Evolutionary conservation across 2,797 vertebrate genomes (phyloP).

Genomic region (Taenioides sp.): DNA sequence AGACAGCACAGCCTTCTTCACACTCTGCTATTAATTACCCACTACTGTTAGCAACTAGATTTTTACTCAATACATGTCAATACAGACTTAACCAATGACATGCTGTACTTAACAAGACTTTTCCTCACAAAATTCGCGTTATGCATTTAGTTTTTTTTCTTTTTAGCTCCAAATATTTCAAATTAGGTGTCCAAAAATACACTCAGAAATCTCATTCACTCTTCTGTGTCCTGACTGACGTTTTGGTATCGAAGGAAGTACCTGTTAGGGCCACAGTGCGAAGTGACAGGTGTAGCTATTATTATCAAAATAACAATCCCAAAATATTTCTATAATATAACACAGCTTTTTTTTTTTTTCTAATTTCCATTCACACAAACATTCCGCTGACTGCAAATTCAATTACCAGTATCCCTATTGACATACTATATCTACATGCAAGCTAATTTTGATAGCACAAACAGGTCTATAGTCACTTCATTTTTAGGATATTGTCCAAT

Average conservation of each 20-base stretch:
- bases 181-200: slow-evolving; percentile 13
- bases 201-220: slow-evolving; percentile 41
- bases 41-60: slow-evolving; percentile 1
- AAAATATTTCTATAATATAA: slow-evolving; percentile 36
- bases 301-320: slow-evolving; percentile 41
- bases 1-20: slow-evolving; percentile 5
- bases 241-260: slow-evolving; percentile 49
- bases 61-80: slow-evolving; percentile 19
- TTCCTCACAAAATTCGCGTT: neutral
- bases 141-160: slow-evolving; percentile 14
- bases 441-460: slow-evolving; percentile 10
- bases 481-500: slow-evolving; percentile 50
- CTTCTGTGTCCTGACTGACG: slow-evolving; percentile 45
- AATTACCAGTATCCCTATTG: slow-evolving; percentile 36
- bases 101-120: neutral
- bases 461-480: slow-evolving; percentile 23
- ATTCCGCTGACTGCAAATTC: slow-evolving; percentile 33
- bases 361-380: slow-evolving; percentile 30
- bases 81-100: neutral
- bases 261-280: slow-evolving; percentile 49
- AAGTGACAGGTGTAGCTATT: slow-evolving; percentile 47
- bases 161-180: slow-evolving; percentile 33
- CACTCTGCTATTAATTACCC: slow-evolving; percentile 19
- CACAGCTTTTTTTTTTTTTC: slow-evolving; percentile 11
- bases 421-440: slow-evolving; percentile 12